A percentile compares a stretch with the other conserved stretches of the same genome.
phyloP scores from a whole-genome alignment of 2,113 vertebrate genomes.

The Gnathonemus longibarbis region DNA sequence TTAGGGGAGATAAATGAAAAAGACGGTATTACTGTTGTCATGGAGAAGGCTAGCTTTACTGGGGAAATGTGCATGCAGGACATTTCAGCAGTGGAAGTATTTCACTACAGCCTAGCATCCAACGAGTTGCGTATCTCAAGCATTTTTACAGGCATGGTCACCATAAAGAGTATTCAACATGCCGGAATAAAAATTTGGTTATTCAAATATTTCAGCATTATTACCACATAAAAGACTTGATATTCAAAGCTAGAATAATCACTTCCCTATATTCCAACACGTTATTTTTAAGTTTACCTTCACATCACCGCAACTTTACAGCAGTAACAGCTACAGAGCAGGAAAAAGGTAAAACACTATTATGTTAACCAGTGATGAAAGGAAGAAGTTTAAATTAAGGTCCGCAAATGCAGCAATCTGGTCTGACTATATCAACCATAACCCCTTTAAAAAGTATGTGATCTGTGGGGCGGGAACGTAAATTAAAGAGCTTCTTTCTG shows the following conservation, averaged over 20 bases:
- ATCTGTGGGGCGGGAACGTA: background rate
- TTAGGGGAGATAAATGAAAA: constrained; percentile 15
- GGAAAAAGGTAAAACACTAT: background rate
- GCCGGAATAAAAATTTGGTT: background rate
- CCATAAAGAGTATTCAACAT: background rate
- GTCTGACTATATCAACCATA: background rate
- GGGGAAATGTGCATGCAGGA: background rate
- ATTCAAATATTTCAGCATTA: background rate
- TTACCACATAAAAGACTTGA: background rate
- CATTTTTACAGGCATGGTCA: background rate
- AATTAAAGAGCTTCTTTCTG: background rate
- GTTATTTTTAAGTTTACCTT: background rate
- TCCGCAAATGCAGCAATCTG: background rate
- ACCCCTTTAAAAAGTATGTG: background rate
- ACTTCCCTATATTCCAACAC: background rate
- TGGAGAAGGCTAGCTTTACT: background rate
- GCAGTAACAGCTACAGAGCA: background rate
- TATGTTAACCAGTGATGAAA: background rate
- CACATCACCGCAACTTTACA: background rate
- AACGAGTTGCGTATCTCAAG: background rate
- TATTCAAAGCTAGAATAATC: background rate
- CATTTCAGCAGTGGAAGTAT: background rate
- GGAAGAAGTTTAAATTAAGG: background rate
- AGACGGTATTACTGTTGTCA: constrained; percentile 10
- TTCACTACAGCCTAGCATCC: background rate